These are phyloP conservation scores for Barnardius zonarius DNA, from an alignment of 2,113 vertebrate genomes.

Conservation along the genomic window DNA sequence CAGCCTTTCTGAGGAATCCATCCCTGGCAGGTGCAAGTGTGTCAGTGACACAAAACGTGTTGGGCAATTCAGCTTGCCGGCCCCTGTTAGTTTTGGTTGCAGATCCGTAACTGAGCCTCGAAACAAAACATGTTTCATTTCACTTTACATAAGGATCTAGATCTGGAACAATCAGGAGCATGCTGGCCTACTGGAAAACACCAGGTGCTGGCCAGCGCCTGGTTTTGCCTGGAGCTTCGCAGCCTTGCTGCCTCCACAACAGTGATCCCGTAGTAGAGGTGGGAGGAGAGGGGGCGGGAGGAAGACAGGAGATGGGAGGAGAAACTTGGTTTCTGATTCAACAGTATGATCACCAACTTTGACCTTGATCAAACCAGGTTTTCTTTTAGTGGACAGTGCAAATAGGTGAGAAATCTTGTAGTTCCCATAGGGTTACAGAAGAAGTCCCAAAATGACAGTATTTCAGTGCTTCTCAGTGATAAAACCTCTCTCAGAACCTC, in stretches of 20 bases:
- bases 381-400: background rate
- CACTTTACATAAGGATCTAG: background rate
- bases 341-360: background rate
- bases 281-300: background rate
- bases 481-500: background rate
- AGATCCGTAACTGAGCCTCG: background rate
- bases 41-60: background rate
- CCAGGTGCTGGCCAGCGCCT: background rate
- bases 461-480: background rate
- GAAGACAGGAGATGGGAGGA: background rate
- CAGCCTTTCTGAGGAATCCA: background rate
- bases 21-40: background rate
- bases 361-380: background rate
- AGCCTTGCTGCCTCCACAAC: background rate
- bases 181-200: background rate
- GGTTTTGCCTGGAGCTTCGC: background rate
- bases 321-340: background rate
- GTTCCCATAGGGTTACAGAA: background rate
- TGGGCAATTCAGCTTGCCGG: background rate
- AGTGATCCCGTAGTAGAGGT: background rate
- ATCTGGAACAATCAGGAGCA: background rate
- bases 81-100: background rate
- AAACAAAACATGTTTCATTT: background rate
- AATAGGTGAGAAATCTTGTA: background rate
- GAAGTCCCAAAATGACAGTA: background rate